These are phyloP conservation scores for Orthosia cruda DNA, from an alignment of 2,888 invertebrate species.

Conservation along the genomic window DNA sequence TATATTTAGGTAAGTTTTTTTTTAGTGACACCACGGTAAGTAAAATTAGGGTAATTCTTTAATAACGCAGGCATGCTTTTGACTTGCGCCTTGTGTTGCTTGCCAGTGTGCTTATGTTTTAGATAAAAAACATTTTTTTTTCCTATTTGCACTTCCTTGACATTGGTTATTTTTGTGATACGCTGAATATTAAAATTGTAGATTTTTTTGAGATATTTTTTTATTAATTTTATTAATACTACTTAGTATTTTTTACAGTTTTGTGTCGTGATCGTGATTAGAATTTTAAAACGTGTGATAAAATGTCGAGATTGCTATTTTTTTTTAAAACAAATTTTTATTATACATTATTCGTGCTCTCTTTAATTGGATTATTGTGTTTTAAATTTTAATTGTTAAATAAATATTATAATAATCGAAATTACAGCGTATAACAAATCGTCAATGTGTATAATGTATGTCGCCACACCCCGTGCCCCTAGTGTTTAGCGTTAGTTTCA, in stretches of 20 bases:
- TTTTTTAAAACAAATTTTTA: too few relatives aligned
- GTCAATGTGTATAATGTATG: slow-evolving; percentile 64
- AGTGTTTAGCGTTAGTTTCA: slow-evolving; percentile 88
- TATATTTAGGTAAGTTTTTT: slow-evolving; percentile 9
- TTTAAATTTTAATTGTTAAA: too few relatives aligned
- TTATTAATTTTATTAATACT: not conserved
- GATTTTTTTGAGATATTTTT: not conserved
- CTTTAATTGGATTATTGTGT: too few relatives aligned
- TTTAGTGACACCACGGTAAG: slow-evolving; percentile 51
- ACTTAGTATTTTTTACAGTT: slow-evolving; percentile 4
- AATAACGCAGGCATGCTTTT: slow-evolving; percentile 55
- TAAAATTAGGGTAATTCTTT: slow-evolving; percentile 29
- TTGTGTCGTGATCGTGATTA: slow-evolving; percentile 35
- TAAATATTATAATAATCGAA: too few relatives aligned
- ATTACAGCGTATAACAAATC: slow-evolving; percentile 76
- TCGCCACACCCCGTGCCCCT: slow-evolving; percentile 73
- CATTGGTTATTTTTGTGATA: slow-evolving; percentile 67
- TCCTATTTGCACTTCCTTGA: slow-evolving; percentile 64
- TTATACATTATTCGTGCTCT: too few relatives aligned
- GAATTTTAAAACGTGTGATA: not conserved
- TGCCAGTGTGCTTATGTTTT: slow-evolving; percentile 71
- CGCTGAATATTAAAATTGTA: slow-evolving; percentile 41
- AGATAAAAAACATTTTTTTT: slow-evolving; percentile 33
- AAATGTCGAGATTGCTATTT: too few relatives aligned
- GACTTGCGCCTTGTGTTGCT: slow-evolving; percentile 66